Percentiles rank a stretch among this genome's conserved stretches.
These are phyloP conservation scores for Tachina grossa DNA, from an alignment of 2,888 invertebrate genomes.

Conservation along the genomic window DNA sequence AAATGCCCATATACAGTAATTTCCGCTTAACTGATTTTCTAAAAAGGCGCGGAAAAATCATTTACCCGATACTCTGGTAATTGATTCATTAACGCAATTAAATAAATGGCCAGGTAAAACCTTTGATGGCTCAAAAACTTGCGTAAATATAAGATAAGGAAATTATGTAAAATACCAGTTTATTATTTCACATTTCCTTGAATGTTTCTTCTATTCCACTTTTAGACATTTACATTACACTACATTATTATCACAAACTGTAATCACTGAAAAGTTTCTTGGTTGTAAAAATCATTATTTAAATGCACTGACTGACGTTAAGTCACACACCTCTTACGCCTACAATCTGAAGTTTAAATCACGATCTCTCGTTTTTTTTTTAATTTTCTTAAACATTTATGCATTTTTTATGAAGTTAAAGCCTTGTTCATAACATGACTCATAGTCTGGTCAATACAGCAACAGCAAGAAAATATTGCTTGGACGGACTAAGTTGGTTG, in stretches of 20 bases:
- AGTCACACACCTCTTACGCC: conserved; percentile 11
- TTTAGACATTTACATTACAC: not conserved
- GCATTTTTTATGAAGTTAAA: conserved; percentile 30
- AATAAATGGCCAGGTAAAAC: no score
- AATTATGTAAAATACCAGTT: no score
- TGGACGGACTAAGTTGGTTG: conserved; percentile 17
- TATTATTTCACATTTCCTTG: not conserved
- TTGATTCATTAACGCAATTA: no score
- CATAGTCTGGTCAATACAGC: conserved; percentile 41
- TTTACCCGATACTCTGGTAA: no score
- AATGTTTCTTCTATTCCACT: not conserved
- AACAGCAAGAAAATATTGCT: conserved; percentile 12
- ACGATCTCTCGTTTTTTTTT: conserved; percentile 4
- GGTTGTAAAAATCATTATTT: not conserved
- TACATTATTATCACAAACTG: not conserved
- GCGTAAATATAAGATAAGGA: no score
- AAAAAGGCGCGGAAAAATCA: no score
- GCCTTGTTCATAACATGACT: conserved; percentile 54
- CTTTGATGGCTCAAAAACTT: no score
- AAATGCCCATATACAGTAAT: no score
- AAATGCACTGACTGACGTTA: not conserved
- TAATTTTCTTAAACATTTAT: not conserved
- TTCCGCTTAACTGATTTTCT: no score
- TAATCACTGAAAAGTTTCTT: not conserved
- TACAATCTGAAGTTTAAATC: conserved; percentile 7